Evolutionary conservation across 2,888 invertebrate species (phyloP).

Genomic region (Spisula subtruncata): DNA sequence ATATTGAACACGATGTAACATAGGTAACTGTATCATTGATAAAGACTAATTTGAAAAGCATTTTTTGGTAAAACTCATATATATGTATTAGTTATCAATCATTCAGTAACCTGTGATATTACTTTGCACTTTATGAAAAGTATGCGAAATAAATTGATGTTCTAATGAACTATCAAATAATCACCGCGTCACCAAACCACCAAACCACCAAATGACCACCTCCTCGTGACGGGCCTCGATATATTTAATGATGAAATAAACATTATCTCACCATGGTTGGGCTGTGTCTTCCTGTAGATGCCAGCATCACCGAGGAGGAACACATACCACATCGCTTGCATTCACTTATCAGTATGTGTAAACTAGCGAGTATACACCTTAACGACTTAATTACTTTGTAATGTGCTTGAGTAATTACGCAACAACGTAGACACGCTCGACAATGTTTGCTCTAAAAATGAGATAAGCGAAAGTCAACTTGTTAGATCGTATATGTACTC

Average conservation of each 20-base stretch:
- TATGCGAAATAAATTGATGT: no score
- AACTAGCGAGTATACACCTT: not conserved
- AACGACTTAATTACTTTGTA: slow-evolving; percentile 20
- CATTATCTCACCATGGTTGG: slow-evolving; percentile 19
- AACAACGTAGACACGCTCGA: not conserved
- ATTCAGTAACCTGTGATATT: no score
- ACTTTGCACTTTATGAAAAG: no score
- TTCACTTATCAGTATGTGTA: not conserved
- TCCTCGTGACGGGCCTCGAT: not conserved
- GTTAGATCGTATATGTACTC: not conserved
- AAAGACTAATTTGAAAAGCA: no score
- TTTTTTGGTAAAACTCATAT: no score
- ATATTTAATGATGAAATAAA: not conserved
- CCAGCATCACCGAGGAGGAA: slow-evolving; percentile 33
- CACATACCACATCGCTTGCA: not conserved
- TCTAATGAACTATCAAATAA: no score
- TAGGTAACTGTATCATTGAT: not conserved
- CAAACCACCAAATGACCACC: no score
- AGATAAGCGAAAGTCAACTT: not conserved
- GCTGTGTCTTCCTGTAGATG: slow-evolving; percentile 42
- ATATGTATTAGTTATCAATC: no score
- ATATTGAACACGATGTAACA: not conserved
- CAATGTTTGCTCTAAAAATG: not conserved
- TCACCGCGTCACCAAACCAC: not conserved
- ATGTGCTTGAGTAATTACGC: not conserved